phyloP scores from a whole-genome alignment of 2,797 vertebrate species.

The Masticophis lateralis region DNA sequence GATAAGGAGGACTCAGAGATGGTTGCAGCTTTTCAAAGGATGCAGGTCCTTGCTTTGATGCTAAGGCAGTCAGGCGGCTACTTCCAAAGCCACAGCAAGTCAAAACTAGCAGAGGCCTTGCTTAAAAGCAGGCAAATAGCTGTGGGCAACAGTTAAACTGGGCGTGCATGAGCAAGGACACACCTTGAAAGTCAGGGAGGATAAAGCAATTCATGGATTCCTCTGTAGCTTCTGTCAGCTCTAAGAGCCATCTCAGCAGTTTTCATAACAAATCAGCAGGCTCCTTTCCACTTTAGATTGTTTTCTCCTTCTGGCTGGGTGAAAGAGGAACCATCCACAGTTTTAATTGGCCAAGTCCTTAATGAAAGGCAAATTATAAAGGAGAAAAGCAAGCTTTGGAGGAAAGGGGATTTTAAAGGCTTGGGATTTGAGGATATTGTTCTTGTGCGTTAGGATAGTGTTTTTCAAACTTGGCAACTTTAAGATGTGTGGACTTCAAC shows the following conservation, averaged over 20 bases:
- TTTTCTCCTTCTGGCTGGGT: neutral
- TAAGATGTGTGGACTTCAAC: neutral
- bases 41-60: neutral
- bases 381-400: neutral
- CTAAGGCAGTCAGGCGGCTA: neutral
- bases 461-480: neutral
- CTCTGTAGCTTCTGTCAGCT: neutral
- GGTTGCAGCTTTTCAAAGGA: neutral
- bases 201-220: neutral
- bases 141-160: neutral
- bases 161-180: neutral
- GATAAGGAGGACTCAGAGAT: neutral
- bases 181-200: neutral
- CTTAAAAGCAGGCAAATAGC: neutral
- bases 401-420: neutral
- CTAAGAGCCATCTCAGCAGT: neutral
- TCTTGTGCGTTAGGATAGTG: neutral
- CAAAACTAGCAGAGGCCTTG: neutral
- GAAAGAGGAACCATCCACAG: neutral
- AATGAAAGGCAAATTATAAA: neutral
- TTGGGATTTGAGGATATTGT: neutral
- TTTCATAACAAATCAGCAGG: too few relatives aligned
- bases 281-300: neutral
- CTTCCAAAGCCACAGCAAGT: neutral
- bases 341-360: neutral